Evolutionary conservation across 2,888 invertebrate species (phyloP).

Genomic region (Folsomia manolachei): DNA sequence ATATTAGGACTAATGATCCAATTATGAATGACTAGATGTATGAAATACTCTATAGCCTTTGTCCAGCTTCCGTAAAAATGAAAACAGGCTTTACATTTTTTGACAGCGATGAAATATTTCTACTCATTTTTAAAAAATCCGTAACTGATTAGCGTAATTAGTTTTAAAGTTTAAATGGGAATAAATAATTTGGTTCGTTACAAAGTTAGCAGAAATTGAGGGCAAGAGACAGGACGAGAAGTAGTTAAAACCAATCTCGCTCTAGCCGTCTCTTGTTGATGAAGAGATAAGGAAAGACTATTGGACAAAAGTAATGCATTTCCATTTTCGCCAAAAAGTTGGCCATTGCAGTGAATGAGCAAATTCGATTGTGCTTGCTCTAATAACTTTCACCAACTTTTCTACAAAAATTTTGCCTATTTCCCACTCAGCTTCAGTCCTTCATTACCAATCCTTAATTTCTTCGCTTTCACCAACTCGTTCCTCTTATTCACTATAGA

Average conservation of each 20-base stretch:
- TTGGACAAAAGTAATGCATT: conserved; percentile 2
- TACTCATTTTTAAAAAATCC: not conserved
- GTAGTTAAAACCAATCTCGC: no score
- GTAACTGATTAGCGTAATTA: not conserved
- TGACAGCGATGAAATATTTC: no score
- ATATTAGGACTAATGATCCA: no score
- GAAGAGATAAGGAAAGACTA: not conserved
- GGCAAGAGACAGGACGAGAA: not conserved
- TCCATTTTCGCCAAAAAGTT: conserved; percentile 12
- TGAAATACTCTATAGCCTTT: no score
- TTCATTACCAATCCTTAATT: no score
- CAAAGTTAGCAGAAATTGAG: not conserved
- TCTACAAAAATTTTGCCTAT: not conserved
- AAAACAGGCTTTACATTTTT: no score
- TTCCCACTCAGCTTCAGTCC: not conserved
- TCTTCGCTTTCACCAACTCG: no score
- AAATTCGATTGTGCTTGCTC: conserved; percentile 22
- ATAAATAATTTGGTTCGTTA: not conserved
- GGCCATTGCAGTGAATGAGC: conserved; percentile 21
- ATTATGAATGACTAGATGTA: no score
- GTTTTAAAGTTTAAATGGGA: not conserved
- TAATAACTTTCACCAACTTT: conserved; percentile 21
- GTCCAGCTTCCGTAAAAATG: no score
- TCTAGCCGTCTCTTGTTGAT: no score
- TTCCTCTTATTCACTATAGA: not conserved